Base-by-base conservation (phyloP, 2,797 vertebrate genomes). In the Gymnothorax javanicus region DNA sequence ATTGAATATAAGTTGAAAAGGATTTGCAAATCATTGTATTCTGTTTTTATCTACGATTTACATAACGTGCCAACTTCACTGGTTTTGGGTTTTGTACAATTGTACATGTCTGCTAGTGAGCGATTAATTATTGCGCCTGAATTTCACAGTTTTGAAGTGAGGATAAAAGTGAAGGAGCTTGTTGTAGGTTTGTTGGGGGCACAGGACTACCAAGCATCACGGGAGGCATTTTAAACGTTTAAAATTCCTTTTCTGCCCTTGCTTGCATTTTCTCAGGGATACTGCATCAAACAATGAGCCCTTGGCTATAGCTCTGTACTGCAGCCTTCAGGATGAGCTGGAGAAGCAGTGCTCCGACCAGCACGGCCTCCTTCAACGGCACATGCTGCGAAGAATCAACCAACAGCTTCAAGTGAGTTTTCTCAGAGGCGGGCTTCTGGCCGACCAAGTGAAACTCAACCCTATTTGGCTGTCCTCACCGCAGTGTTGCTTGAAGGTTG, bases 301-400 rank as follows among this genome's bases (percentile, higher is more conserved):
- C 0, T 96, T 98, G 96, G 97, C 98, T 33, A 93, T 94, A 0
- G 96, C 97, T 89, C 95, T 98, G 71, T 96, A 98, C 89, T 96
- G 94, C 90, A 98, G 97, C 90, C 94, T 99, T 88, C 91, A 98
- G 86, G 94, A 97, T 89, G 97, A 99, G 92, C 90, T 99, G 94
- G 98, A 99, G 23, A 96, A 96, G 11, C 96, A 97, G 85, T 97
- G 97, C 77, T 95, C 94, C 0, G 97, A 97, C 89, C 98, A 99
- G 91, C 97, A 96, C 91, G 98, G 99, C 91, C 97, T 99, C 86
- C 95, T 99, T 1, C 96, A 98, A 86, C 97, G 97, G 89, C 98
- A 99, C 94, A 99, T 98, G 90, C 96, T 99, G 91, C 99, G 98
- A 91, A 97, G 97, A 92, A 98, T 98, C 88, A 97, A 97, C 69